A percentile compares a stretch with the other conserved stretches of the same genome.
phyloP scores from a whole-genome alignment of 1,140 invertebrate genomes.

The Bicyclus anynana region DNA sequence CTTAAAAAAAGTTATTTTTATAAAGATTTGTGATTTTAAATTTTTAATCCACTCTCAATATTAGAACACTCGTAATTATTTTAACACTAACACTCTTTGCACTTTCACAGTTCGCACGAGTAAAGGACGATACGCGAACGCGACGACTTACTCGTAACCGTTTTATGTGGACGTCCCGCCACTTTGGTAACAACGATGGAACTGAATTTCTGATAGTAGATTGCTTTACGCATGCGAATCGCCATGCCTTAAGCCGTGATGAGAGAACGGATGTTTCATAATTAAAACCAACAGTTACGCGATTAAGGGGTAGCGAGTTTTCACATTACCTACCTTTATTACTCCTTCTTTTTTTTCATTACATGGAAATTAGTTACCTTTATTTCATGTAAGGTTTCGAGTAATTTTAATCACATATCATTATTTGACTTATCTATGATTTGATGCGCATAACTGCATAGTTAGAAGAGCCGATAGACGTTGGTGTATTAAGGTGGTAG shows the following conservation, averaged over 20 bases:
- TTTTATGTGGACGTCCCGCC: conserved; percentile 36
- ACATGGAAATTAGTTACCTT: background rate
- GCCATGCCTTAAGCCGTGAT: conserved; percentile 46
- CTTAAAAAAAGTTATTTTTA: too few relatives aligned
- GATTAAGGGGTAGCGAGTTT: conserved; percentile 42
- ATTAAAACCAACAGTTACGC: conserved; percentile 57
- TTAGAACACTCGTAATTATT: background rate
- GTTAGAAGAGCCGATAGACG: too few relatives aligned
- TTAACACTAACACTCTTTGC: conserved; percentile 7
- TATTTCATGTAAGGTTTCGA: too few relatives aligned
- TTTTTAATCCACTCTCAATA: background rate
- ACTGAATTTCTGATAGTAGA: conserved; percentile 56
- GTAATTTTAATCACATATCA: too few relatives aligned
- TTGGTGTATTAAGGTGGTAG: too few relatives aligned
- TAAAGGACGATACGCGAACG: conserved; percentile 13
- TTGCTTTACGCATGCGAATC: conserved; percentile 59
- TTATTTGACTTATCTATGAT: too few relatives aligned
- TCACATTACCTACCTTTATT: conserved; percentile 20
- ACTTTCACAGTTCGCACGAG: conserved; percentile 2
- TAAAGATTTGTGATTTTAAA: too few relatives aligned
- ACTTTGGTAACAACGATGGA: conserved; percentile 28
- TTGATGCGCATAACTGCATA: too few relatives aligned
- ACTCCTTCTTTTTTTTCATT: background rate
- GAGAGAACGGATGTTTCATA: conserved; percentile 55
- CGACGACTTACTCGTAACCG: background rate